These are phyloP conservation scores for Odontomachus brunneus DNA, from an alignment of 1,140 invertebrate species.

Conservation along the genomic window DNA sequence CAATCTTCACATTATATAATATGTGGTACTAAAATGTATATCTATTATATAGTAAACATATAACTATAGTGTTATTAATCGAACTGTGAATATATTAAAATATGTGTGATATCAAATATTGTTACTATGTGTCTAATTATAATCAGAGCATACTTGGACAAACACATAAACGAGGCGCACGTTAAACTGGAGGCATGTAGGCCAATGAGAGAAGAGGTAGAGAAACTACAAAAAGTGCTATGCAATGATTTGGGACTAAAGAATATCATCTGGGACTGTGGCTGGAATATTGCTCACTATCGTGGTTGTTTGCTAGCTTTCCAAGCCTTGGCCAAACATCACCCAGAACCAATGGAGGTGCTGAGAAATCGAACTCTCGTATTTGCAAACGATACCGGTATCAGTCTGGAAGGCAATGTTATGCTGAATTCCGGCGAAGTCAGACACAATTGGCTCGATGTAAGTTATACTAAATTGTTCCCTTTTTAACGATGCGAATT, in stretches of 20 bases:
- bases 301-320: conserved; percentile 93
- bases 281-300: conserved; percentile 95
- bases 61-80: no score
- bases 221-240: conserved; percentile 87
- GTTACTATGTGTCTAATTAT: conserved; percentile 33
- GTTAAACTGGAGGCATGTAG: conserved; percentile 87
- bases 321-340: conserved; percentile 89
- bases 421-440: conserved; percentile 96
- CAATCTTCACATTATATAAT: no score
- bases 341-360: conserved; percentile 89
- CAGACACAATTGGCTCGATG: conserved; percentile 95
- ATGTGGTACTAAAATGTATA: no score
- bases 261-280: conserved; percentile 91
- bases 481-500: conserved; percentile 23
- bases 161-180: conserved; percentile 88
- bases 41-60: no score
- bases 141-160: conserved; percentile 88
- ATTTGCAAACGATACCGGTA: conserved; percentile 94
- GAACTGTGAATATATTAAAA: no score
- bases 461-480: conserved; percentile 84
- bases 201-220: conserved; percentile 89
- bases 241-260: conserved; percentile 86
- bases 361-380: conserved; percentile 91
- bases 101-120: not conserved
- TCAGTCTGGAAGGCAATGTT: conserved; percentile 94